Base-by-base conservation (phyloP, 2,797 vertebrate genomes). In the Chaenodraco wilsoni region DNA sequence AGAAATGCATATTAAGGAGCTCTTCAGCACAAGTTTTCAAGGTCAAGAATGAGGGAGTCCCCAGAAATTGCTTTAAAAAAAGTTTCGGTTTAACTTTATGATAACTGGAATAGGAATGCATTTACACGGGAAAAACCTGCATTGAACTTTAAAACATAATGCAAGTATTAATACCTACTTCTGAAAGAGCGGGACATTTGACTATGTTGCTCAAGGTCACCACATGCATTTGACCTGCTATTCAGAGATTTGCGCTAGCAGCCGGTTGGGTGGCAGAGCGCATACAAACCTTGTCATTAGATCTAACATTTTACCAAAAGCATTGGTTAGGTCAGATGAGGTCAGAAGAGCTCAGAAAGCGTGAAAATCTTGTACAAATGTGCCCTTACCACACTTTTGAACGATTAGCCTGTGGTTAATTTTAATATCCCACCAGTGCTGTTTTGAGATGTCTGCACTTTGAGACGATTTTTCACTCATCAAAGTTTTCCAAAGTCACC, bases 401-500 rank as follows among this genome's bases (percentile, higher is more conserved):
- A 58, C 51, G n/a, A 31, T 68, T 65, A 14, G 50, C 17, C 40
- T 27, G 46, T 55, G 44, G 46, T 71, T 71, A 7, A 62, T 64
- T 68, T 70, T 56, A 82, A 76, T 69, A 2, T 17, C 9, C 23
- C 14, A 9, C 60, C 66, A 56, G 33, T 59, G 60, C 37, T 37
- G 60, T 33, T 46, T 49, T 67, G 61, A 79, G 46, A 69, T 72
- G 40, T 72, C 37, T 33, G 50, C 40, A 13, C 27, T 62, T 12
- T 5, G 27, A 50, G 45, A 49, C 57, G 40, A 4, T 13, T 17
- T 45, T 31, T 44, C 46, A 50, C 33, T 40, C 23, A 23, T 69
- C 49, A 7, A 70, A 78, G 37, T 71, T 64, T 51, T 79, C 37
- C 69, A 68, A 76, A 84, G 73, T 83, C 50, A 46, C 48, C 57